A percentile compares a stretch with the other conserved stretches of the same genome.
These are phyloP conservation scores for Leucophora obtusa DNA, from an alignment of 2,888 invertebrate species.

Conservation along the genomic window DNA sequence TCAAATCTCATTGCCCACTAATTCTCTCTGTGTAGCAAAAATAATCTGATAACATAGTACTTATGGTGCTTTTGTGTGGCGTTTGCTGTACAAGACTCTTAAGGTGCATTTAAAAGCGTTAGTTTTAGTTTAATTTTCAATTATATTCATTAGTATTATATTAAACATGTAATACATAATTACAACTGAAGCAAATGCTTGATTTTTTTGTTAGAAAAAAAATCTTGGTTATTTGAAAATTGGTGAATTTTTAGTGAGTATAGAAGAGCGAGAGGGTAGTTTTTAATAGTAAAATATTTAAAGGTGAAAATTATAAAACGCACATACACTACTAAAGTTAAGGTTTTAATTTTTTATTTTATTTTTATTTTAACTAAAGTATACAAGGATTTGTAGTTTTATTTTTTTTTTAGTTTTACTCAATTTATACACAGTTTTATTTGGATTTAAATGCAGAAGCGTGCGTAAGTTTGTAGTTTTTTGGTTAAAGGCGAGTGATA, in stretches of 20 bases:
- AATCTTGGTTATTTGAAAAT: slow-evolving; percentile 25
- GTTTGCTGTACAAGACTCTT: not conserved
- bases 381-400: slow-evolving; percentile 63
- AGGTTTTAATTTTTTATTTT: slow-evolving; percentile 29
- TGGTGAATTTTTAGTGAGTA: slow-evolving; percentile 31
- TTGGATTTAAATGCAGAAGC: slow-evolving; percentile 75
- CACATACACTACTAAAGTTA: slow-evolving; percentile 58
- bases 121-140: not conserved
- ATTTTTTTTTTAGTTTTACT: slow-evolving; percentile 54
- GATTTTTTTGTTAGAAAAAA: slow-evolving; percentile 33
- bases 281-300: slow-evolving; percentile 24
- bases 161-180: slow-evolving; percentile 48
- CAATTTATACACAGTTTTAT: slow-evolving; percentile 54
- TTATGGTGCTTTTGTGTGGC: slow-evolving; percentile 7
- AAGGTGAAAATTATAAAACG: slow-evolving; percentile 47
- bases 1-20: too few relatives aligned
- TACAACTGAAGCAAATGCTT: slow-evolving; percentile 64
- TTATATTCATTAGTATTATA: not conserved
- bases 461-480: slow-evolving; percentile 72
- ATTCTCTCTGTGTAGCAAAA: too few relatives aligned
- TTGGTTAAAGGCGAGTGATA: slow-evolving; percentile 63
- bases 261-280: slow-evolving; percentile 46
- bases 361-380: slow-evolving; percentile 33
- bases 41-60: too few relatives aligned
- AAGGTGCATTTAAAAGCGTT: slow-evolving; percentile 14